Evolutionary conservation across 2,888 invertebrate genomes (phyloP).

Genomic region (Apodemia mormo): DNA sequence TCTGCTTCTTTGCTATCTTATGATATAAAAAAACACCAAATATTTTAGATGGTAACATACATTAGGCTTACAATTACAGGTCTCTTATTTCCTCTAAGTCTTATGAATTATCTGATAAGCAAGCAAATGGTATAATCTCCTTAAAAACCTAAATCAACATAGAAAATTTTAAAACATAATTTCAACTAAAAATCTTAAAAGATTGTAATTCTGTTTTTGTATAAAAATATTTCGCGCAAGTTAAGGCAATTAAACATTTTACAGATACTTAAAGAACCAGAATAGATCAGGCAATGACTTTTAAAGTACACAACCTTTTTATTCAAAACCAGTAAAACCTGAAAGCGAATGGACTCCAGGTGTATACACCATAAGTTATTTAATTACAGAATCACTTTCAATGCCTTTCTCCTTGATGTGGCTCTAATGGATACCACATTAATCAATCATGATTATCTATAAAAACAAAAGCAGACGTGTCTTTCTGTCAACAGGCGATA

Average conservation of each 20-base stretch:
- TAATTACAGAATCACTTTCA: conserved; percentile 64
- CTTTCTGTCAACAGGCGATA: conserved; percentile 6
- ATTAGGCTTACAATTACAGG: too few species aligned
- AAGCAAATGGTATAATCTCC: too few species aligned
- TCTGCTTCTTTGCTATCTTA: too few species aligned
- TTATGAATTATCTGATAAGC: too few species aligned
- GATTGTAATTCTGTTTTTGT: background rate
- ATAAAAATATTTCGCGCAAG: background rate
- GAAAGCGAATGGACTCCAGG: conserved; percentile 31
- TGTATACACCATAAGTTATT: conserved; percentile 39
- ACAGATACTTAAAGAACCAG: conserved; percentile 19
- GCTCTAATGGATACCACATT: conserved; percentile 47
- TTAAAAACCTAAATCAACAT: too few species aligned
- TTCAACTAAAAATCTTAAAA: background rate
- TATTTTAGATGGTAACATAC: too few species aligned
- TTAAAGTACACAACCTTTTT: conserved; percentile 31
- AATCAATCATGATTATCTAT: conserved; percentile 47
- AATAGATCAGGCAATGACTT: conserved; percentile 34
- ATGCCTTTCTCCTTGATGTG: conserved; percentile 61
- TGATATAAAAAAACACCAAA: too few species aligned
- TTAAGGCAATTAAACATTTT: background rate
- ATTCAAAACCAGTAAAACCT: conserved; percentile 34
- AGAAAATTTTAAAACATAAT: too few species aligned
- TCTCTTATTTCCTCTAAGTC: too few species aligned
- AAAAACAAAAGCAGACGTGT: conserved; percentile 23